Conservation (phyloP, 35 echinoderm and acorn worm genomes). For the Apostichopus californicus region DNA sequence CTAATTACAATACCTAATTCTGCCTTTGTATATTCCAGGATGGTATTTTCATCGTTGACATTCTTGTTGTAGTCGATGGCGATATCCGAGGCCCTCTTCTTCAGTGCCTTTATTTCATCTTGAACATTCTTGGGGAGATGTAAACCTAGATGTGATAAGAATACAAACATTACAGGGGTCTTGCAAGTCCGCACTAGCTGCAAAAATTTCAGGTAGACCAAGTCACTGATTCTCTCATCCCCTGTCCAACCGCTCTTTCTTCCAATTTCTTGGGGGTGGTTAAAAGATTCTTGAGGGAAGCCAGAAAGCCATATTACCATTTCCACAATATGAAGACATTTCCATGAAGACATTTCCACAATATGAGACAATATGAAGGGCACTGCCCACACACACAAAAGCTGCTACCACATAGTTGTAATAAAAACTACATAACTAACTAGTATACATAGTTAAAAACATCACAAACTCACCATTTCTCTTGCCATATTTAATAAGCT, state of each 20-base stretch:
- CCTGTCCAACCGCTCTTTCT: no score
- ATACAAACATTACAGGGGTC: not conserved
- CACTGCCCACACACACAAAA: no score
- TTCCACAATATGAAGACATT: no score
- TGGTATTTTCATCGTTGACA: slow-evolving; percentile 96
- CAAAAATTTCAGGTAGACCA: not conserved
- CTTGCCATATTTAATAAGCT: slow-evolving; percentile 79
- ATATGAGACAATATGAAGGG: no score
- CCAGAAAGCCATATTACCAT: no score
- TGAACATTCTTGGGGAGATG: slow-evolving; percentile 85
- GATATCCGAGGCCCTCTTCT: slow-evolving; percentile 96
- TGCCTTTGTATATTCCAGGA: slow-evolving; percentile 74
- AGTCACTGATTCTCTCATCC: not conserved
- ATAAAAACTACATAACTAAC: no score
- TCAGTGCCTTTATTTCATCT: slow-evolving; percentile 84
- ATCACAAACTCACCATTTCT: slow-evolving; percentile 77
- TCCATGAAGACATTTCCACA: no score
- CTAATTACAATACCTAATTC: slow-evolving; percentile 60
- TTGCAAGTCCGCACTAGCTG: not conserved
- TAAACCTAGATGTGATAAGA: slow-evolving; percentile 52
- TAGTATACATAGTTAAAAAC: no score
- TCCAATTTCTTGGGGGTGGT: no score
- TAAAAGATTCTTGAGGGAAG: no score
- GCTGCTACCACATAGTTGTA: no score
- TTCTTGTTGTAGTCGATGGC: slow-evolving; percentile 99